Percentiles rank a stretch among this genome's conserved stretches.
phyloP scores from a whole-genome alignment of 2,113 vertebrate genomes.

The Falcunculus frontatus region DNA sequence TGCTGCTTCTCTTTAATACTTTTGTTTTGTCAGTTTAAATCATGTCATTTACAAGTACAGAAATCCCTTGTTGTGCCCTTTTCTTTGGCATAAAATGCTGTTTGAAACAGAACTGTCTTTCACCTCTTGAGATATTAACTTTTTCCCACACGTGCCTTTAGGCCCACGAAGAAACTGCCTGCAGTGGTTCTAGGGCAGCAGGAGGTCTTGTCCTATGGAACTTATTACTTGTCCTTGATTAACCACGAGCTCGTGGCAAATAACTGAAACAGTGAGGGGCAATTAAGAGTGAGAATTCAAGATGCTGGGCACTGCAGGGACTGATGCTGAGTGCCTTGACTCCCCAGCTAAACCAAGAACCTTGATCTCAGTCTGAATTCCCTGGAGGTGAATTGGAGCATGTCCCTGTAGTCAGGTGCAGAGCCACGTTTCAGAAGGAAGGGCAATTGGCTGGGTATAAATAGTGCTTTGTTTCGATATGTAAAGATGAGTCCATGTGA shows the following conservation, averaged over 20 bases:
- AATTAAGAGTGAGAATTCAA: neutral
- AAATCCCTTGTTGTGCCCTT: neutral
- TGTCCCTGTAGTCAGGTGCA: neutral
- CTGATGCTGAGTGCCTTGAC: neutral
- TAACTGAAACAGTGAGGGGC: neutral
- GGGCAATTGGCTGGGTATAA: neutral
- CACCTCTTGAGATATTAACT: neutral
- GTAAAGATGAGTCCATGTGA: neutral
- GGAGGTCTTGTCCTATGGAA: neutral
- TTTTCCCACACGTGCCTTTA: neutral
- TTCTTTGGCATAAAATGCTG: neutral
- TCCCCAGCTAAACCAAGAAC: neutral
- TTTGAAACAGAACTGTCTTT: neutral
- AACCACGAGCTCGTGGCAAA: neutral
- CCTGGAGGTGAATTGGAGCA: neutral
- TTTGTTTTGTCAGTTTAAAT: neutral
- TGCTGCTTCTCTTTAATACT: neutral
- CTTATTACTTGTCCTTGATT: neutral
- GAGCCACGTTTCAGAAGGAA: neutral
- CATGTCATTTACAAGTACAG: neutral
- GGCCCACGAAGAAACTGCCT: neutral
- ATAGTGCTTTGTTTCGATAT: neutral
- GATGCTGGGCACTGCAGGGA: neutral
- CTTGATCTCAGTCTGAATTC: neutral
- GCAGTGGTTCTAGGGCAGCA: neutral